A percentile compares a stretch with the other conserved stretches of the same genome.
phyloP scores from a whole-genome alignment of 2,888 invertebrate species.

The Plebejus anna region DNA sequence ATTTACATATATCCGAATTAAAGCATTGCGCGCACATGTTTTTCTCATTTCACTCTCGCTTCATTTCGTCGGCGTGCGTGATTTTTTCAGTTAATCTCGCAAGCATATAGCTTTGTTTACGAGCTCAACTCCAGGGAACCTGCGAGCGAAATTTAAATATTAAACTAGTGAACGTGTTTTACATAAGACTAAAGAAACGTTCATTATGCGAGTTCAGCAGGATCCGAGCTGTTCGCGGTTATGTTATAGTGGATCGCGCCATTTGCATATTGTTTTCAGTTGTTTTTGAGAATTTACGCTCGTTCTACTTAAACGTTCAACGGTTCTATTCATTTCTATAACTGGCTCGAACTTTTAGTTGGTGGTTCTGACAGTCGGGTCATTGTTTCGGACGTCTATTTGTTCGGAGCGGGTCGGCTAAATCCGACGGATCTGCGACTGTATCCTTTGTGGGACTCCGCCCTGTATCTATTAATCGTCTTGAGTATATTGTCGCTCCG shows the following conservation, averaged over 20 bases:
- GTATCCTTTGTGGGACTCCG: slow-evolving; percentile 5
- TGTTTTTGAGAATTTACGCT: slow-evolving; percentile 54
- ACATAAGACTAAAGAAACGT: slow-evolving; percentile 39
- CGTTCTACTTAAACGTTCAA: slow-evolving; percentile 46
- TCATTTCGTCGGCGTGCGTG: slow-evolving; percentile 25
- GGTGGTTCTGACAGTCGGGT: slow-evolving; percentile 37
- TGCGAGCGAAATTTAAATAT: slow-evolving; percentile 28
- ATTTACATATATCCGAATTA: background rate
- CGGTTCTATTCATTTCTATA: slow-evolving; percentile 36
- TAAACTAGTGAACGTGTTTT: slow-evolving; percentile 31
- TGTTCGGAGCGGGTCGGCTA: background rate
- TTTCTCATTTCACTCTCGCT: slow-evolving; percentile 15
- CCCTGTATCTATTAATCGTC: slow-evolving; percentile 3
- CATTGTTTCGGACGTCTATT: slow-evolving; percentile 24
- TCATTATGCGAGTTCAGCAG: slow-evolving; percentile 48
- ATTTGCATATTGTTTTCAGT: slow-evolving; percentile 59
- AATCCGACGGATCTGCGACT: slow-evolving; percentile 6
- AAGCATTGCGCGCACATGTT: background rate
- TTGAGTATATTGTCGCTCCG: slow-evolving; percentile 16
- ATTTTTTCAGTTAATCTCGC: slow-evolving; percentile 27
- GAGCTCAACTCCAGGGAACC: slow-evolving; percentile 22
- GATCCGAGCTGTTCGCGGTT: slow-evolving; percentile 39
- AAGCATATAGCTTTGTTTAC: slow-evolving; percentile 26
- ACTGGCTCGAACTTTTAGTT: slow-evolving; percentile 17
- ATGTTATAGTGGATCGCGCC: slow-evolving; percentile 43